Conservation (phyloP, 1,140 invertebrate genomes). For the Drosophila neocordata region DNA sequence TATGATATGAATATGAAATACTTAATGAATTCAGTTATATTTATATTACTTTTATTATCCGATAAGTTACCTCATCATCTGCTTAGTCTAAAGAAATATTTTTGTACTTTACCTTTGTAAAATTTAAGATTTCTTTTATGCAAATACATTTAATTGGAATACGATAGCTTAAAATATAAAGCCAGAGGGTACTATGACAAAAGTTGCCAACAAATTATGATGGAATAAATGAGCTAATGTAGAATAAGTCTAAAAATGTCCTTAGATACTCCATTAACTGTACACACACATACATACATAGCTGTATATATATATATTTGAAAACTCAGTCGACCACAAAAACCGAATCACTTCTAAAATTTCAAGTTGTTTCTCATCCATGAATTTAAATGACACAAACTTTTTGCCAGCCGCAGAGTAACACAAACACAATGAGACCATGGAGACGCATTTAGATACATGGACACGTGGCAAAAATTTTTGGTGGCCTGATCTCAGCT, state of each 20-base stretch:
- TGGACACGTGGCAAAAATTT: conserved; percentile 52
- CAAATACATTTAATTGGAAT: neutral
- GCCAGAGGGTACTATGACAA: neutral
- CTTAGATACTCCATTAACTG: neutral
- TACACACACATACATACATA: neutral
- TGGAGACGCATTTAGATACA: conserved; percentile 71
- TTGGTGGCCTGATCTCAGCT: conserved; percentile 52
- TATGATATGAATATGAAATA: no score
- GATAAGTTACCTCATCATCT: no score
- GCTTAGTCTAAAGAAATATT: no score
- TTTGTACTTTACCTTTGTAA: no score
- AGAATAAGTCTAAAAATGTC: neutral
- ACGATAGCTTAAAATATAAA: neutral
- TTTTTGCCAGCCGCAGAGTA: conserved; percentile 61
- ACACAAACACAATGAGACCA: conserved; percentile 65
- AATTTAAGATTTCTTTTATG: no score
- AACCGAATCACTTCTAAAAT: conserved; percentile 60
- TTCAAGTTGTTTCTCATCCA: conserved; percentile 47
- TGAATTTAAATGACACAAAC: conserved; percentile 60
- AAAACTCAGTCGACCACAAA: conserved; percentile 45
- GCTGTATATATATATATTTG: conserved; percentile 33
- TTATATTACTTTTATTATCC: no score
- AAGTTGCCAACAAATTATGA: conserved; percentile 1
- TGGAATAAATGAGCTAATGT: neutral
- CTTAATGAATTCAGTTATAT: no score